A percentile compares a stretch with the other conserved stretches of the same genome.
phyloP scores from a whole-genome alignment of 2,113 vertebrate genomes.

The Burhinus oedicnemus region DNA sequence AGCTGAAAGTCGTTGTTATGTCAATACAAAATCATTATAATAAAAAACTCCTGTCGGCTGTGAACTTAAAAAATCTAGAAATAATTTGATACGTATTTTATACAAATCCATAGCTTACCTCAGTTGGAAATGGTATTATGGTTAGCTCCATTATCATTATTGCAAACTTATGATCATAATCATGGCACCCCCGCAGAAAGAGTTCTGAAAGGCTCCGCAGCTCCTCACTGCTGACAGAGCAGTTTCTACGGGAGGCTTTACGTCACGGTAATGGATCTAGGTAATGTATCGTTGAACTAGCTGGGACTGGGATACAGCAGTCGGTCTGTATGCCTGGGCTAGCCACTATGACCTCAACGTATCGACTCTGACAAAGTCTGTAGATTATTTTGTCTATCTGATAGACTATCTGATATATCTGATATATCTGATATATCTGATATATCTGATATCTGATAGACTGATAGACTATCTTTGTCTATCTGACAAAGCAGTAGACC shows the following conservation, averaged over 20 bases:
- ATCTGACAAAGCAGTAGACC: not conserved
- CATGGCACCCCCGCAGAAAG: constrained; percentile 32
- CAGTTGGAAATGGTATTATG: constrained; percentile 44
- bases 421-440: too few species aligned
- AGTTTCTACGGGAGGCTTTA: not conserved
- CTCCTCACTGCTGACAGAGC: not conserved
- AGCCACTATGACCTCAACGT: fast-evolving
- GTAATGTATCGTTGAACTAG: not conserved
- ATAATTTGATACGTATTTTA: constrained; percentile 69
- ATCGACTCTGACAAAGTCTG: too few species aligned
- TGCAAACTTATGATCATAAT: constrained; percentile 50
- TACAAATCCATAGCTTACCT: constrained; percentile 65
- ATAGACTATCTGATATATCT: too few species aligned
- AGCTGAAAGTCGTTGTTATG: constrained; percentile 65
- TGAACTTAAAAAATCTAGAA: constrained; percentile 59
- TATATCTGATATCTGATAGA: too few species aligned
- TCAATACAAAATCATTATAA: constrained; percentile 72
- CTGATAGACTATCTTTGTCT: too few species aligned
- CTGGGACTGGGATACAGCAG: not conserved
- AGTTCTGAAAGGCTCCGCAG: not conserved
- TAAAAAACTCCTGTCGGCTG: constrained; percentile 61
- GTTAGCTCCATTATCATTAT: constrained; percentile 57
- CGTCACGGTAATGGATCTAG: not conserved
- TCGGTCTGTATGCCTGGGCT: not conserved
- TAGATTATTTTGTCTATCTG: too few species aligned